These are phyloP conservation scores for Tuta absoluta DNA, from an alignment of 2,888 invertebrate genomes.

Conservation along the genomic window DNA sequence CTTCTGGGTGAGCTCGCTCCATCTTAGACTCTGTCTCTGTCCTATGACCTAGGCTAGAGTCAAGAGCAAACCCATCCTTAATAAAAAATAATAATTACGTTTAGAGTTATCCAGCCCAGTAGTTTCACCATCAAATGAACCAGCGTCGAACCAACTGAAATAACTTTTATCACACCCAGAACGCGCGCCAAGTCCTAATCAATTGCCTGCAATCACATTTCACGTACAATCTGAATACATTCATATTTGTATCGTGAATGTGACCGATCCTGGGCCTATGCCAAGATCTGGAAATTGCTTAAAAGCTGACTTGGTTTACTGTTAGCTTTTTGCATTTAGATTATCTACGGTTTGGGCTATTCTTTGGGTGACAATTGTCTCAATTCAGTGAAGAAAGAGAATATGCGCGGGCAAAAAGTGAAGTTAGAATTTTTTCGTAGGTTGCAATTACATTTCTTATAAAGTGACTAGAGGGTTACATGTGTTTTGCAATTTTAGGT, in stretches of 20 bases:
- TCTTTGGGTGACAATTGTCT: not conserved
- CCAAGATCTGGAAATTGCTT: constrained; percentile 8
- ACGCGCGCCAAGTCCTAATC: constrained; percentile 37
- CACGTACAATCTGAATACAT: constrained; percentile 13
- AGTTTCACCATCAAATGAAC: not conserved
- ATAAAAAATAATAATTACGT: too few species aligned
- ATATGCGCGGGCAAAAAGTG: too few species aligned
- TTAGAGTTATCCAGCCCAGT: not conserved
- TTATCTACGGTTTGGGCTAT: not conserved
- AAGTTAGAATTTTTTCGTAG: too few species aligned
- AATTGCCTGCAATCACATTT: constrained; percentile 32
- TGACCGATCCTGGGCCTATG: not conserved
- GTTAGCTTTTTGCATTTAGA: not conserved
- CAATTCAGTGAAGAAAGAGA: too few species aligned
- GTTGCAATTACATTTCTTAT: too few species aligned
- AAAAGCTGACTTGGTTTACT: not conserved
- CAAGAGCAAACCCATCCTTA: too few species aligned
- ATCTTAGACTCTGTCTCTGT: too few species aligned
- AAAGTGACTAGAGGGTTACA: too few species aligned
- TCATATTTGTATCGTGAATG: constrained; percentile 8
- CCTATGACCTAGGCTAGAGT: too few species aligned
- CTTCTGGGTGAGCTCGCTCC: too few species aligned
- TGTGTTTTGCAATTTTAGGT: too few species aligned
- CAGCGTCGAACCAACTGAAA: constrained; percentile 37
- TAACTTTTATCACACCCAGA: constrained; percentile 43